phyloP scores from a whole-genome alignment of 2,888 invertebrate genomes.

The Noctua comes region DNA sequence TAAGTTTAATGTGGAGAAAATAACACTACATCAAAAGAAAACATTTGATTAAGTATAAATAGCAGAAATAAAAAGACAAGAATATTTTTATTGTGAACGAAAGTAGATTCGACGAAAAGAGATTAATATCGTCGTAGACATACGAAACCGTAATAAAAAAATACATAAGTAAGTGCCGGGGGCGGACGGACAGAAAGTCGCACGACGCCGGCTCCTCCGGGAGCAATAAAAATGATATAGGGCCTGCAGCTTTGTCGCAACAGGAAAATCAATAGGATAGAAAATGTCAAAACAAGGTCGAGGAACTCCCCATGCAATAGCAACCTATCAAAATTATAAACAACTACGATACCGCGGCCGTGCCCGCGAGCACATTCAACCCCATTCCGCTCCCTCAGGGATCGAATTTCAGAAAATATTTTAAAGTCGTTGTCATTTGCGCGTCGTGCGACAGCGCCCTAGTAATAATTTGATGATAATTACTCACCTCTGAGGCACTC shows the following conservation, averaged over 20 bases:
- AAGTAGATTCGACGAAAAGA: slow-evolving; percentile 60
- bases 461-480: slow-evolving; percentile 33
- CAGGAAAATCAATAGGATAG: slow-evolving; percentile 80
- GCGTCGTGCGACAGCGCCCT: slow-evolving; percentile 13
- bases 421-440: slow-evolving; percentile 39
- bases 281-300: slow-evolving; percentile 80
- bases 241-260: slow-evolving; percentile 75
- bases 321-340: slow-evolving; percentile 63
- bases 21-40: slow-evolving; percentile 44
- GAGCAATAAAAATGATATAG: slow-evolving; percentile 85
- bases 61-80: slow-evolving; percentile 40
- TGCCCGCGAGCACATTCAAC: slow-evolving; percentile 34
- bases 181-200: slow-evolving; percentile 77
- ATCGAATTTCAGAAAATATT: slow-evolving; percentile 53
- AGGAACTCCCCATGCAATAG: slow-evolving; percentile 66
- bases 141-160: slow-evolving; percentile 81
- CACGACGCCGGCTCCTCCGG: slow-evolving; percentile 76
- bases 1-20: slow-evolving; percentile 11
- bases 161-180: slow-evolving; percentile 78
- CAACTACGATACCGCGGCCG: slow-evolving; percentile 39
- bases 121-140: slow-evolving; percentile 75
- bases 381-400: slow-evolving; percentile 34
- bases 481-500: slow-evolving; percentile 41
- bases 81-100: slow-evolving; percentile 52
- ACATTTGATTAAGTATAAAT: slow-evolving; percentile 47